phyloP scores from a whole-genome alignment of 2,888 invertebrate genomes.

The Iselma pallidipennis region DNA sequence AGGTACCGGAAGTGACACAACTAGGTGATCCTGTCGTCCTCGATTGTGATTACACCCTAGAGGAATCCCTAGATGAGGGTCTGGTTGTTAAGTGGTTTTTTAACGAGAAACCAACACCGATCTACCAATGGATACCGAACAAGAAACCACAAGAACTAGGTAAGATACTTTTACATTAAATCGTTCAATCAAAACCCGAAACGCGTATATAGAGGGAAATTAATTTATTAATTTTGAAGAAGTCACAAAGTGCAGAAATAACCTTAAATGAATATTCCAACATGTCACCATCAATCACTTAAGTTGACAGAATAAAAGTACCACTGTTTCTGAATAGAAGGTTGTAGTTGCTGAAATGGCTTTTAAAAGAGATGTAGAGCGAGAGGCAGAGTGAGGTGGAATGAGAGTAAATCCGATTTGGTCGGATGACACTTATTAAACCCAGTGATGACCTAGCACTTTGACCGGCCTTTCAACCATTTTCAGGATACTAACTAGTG shows the following conservation, averaged over 20 bases:
- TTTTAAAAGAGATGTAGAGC: background rate
- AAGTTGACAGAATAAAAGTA: background rate
- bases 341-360: slow-evolving; percentile 1
- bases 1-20: slow-evolving; percentile 52
- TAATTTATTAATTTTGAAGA: background rate
- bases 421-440: slow-evolving; percentile 7
- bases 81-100: slow-evolving; percentile 65
- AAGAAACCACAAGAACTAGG: slow-evolving; percentile 57
- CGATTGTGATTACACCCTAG: slow-evolving; percentile 61
- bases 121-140: slow-evolving; percentile 65
- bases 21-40: slow-evolving; percentile 58
- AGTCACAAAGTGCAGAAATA: background rate
- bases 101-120: slow-evolving; percentile 53
- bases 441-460: slow-evolving; percentile 4
- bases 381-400: background rate
- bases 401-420: slow-evolving; percentile 4
- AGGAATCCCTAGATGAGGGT: slow-evolving; percentile 51
- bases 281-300: slow-evolving; percentile 1
- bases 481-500: background rate
- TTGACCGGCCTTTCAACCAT: background rate
- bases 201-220: too few species aligned
- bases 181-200: background rate
- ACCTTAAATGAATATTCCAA: background rate
- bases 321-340: background rate
- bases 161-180: slow-evolving; percentile 46